Evolutionary conservation across 2,797 vertebrate genomes (phyloP).

Genomic region (Sylvilagus floridanus): DNA sequence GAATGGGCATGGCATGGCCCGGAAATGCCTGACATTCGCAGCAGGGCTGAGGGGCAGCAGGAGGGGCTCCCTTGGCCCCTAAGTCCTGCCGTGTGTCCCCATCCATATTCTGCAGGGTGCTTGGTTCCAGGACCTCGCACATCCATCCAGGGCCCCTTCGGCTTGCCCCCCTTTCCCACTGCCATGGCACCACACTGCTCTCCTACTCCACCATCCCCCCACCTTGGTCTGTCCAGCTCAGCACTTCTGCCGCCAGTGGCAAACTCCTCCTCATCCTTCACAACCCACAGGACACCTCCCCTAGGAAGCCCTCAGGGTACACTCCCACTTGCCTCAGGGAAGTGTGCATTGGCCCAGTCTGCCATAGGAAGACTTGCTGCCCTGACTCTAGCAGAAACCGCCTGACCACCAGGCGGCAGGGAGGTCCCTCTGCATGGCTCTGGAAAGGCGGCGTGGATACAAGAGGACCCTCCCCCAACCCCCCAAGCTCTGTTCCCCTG

Average conservation of each 20-base stretch:
- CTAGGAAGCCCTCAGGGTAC: background rate
- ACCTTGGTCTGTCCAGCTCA: background rate
- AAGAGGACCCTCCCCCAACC: too few species aligned
- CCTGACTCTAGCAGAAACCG: background rate
- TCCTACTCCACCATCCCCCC: background rate
- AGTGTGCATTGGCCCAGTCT: background rate
- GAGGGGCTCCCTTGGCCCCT: background rate
- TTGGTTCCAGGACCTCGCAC: background rate
- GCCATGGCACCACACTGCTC: background rate
- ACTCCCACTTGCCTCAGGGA: background rate
- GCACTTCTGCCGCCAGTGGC: background rate
- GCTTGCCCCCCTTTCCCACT: background rate
- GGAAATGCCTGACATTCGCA: background rate
- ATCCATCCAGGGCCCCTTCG: background rate
- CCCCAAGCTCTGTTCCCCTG: background rate
- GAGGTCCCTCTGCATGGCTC: background rate
- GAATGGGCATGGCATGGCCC: background rate
- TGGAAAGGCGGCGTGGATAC: background rate
- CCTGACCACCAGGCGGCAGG: background rate
- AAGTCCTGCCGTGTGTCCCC: too few species aligned
- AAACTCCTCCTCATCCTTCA: background rate
- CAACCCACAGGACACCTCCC: background rate
- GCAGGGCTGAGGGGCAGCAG: background rate
- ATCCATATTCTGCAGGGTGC: background rate
- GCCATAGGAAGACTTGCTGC: background rate